These are phyloP conservation scores for Odocoileus virginianus DNA, from an alignment of 2,113 vertebrate species.

Conservation along the genomic window DNA sequence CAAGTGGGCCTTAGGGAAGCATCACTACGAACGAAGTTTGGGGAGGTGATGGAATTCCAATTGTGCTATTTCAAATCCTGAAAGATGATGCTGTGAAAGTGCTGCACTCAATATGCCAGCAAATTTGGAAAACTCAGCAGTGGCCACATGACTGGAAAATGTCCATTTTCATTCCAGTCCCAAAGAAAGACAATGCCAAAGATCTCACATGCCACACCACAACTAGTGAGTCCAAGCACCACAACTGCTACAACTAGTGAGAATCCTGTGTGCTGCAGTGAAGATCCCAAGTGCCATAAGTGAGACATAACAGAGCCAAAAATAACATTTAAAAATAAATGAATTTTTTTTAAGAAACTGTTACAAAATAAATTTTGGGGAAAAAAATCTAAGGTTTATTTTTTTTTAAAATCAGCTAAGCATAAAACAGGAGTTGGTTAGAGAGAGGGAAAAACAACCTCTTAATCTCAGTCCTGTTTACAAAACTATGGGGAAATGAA, in stretches of 20 bases:
- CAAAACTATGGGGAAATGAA: neutral
- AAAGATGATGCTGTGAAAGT: neutral
- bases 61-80: neutral
- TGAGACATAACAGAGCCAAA: neutral
- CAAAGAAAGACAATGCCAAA: neutral
- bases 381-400: neutral
- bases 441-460: neutral
- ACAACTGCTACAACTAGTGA: neutral
- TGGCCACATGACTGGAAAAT: neutral
- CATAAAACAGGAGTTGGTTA: conserved; percentile 26
- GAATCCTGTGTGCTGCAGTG: neutral
- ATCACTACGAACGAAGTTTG: neutral
- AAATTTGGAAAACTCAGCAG: neutral
- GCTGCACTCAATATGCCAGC: neutral
- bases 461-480: neutral
- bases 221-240: neutral
- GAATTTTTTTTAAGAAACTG: neutral
- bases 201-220: neutral
- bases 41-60: neutral
- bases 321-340: neutral
- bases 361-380: neutral
- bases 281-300: neutral
- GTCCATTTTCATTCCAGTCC: neutral
- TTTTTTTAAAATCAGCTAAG: neutral
- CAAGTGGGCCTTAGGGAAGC: neutral